Conservation (phyloP, 2,797 vertebrate genomes). For the Sciaenops ocellatus region DNA sequence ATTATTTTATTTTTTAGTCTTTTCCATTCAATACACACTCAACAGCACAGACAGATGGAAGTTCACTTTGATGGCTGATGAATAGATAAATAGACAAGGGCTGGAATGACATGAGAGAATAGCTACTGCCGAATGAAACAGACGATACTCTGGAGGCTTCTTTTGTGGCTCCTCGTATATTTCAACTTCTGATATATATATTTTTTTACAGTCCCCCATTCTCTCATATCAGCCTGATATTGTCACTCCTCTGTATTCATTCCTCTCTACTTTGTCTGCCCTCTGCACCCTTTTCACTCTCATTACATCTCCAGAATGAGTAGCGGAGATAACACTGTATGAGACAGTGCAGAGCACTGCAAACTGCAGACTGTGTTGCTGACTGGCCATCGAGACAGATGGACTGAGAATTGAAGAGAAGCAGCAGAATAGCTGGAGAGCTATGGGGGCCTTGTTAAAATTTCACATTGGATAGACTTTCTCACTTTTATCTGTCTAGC, state of each 20-base stretch:
- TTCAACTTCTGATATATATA: slow-evolving; percentile 39
- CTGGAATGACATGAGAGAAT: slow-evolving; percentile 27
- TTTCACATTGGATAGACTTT: slow-evolving; percentile 37
- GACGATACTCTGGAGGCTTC: slow-evolving; percentile 23
- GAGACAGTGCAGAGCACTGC: slow-evolving; percentile 35
- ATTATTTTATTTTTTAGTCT: slow-evolving; percentile 7
- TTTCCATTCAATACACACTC: slow-evolving; percentile 13
- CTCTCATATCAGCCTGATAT: slow-evolving; percentile 45
- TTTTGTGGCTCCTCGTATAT: slow-evolving; percentile 47
- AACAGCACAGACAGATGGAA: slow-evolving; percentile 27
- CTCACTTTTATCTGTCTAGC: slow-evolving; percentile 13
- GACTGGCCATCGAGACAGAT: slow-evolving; percentile 57
- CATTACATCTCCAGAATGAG: slow-evolving; percentile 62
- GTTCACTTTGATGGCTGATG: slow-evolving; percentile 32
- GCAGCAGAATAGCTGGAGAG: slow-evolving; percentile 33
- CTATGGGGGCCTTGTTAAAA: slow-evolving; percentile 46
- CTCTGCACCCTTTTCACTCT: slow-evolving; percentile 49
- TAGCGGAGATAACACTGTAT: slow-evolving; percentile 38
- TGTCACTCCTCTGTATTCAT: slow-evolving; percentile 48
- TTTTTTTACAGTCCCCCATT: slow-evolving; percentile 36
- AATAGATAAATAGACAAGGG: slow-evolving; percentile 40
- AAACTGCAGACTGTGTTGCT: slow-evolving; percentile 38
- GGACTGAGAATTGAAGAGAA: slow-evolving; percentile 48
- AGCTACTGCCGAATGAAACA: slow-evolving; percentile 36
- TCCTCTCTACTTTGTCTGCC: slow-evolving; percentile 44